Percentiles rank a stretch among this genome's conserved stretches.
Evolutionary conservation across 2,888 invertebrate species (phyloP).

Genomic region (Drosophila limbata): DNA sequence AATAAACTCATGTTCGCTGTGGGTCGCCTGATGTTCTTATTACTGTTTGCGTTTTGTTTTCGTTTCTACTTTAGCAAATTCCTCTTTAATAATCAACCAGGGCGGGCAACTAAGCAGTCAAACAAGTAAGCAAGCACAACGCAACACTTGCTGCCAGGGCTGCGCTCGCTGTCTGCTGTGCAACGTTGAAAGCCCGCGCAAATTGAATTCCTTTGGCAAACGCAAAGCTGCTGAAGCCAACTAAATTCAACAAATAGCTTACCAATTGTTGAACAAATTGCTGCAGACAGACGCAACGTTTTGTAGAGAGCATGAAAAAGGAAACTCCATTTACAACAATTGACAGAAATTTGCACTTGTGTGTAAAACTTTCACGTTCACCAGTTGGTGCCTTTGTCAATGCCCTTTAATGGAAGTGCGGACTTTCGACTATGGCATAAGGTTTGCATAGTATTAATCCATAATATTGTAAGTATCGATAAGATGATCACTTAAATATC

Average conservation of each 20-base stretch:
- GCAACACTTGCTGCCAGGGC: slow-evolving; percentile 37
- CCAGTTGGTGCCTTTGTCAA: slow-evolving; percentile 10
- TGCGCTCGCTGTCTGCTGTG: slow-evolving; percentile 15
- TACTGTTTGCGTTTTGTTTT: slow-evolving; percentile 57
- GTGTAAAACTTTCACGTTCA: slow-evolving; percentile 63
- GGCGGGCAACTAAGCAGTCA: slow-evolving; percentile 28
- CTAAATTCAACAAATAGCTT: slow-evolving; percentile 45
- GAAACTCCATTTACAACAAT: slow-evolving; percentile 73
- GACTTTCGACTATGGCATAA: background rate
- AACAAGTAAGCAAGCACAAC: slow-evolving; percentile 16
- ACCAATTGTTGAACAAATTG: slow-evolving; percentile 53
- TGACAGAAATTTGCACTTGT: slow-evolving; percentile 76
- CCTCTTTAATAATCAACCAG: slow-evolving; percentile 48
- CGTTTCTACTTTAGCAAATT: slow-evolving; percentile 50
- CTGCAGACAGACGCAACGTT: slow-evolving; percentile 33
- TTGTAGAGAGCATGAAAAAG: slow-evolving; percentile 52
- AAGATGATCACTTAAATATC: no score
- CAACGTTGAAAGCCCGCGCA: slow-evolving; percentile 47
- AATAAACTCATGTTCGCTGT: slow-evolving; percentile 54
- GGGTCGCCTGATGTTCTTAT: slow-evolving; percentile 50
- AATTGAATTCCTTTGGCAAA: slow-evolving; percentile 38
- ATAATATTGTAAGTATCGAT: no score
- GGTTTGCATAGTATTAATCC: background rate
- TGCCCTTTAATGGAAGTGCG: slow-evolving; percentile 16
- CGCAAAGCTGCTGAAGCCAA: slow-evolving; percentile 22